Conservation (phyloP, 2,797 vertebrate species). For the Trichosurus vulpecula region DNA sequence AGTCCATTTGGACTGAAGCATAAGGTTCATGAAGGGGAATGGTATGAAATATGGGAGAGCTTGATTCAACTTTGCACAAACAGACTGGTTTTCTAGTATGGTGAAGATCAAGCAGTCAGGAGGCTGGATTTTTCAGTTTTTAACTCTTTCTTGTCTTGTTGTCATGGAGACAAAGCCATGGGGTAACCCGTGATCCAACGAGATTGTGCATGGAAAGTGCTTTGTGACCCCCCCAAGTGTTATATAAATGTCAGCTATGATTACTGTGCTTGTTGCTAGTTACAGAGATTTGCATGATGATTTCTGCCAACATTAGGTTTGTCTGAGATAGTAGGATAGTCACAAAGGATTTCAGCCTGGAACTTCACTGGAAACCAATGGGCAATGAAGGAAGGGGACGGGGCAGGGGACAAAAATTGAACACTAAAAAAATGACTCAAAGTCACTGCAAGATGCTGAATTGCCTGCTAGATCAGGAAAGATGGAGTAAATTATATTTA, state of each 20-base stretch:
- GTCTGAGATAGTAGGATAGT: background rate
- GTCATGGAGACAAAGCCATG: background rate
- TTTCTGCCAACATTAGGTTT: background rate
- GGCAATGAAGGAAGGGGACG: background rate
- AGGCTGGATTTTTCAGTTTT: background rate
- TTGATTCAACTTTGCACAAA: background rate
- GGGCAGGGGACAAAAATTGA: background rate
- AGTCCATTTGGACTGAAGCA: background rate
- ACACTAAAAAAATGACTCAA: background rate
- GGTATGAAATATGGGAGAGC: background rate
- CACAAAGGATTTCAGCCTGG: background rate
- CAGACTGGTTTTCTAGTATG: background rate
- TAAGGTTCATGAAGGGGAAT: background rate
- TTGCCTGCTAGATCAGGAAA: conserved; percentile 2
- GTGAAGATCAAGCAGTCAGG: background rate
- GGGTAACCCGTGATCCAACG: background rate
- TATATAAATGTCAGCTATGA: background rate
- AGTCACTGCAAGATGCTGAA: conserved; percentile 12
- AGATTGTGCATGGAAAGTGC: background rate
- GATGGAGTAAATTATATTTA: conserved; percentile 32
- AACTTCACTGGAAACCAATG: background rate
- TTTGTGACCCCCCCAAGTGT: background rate
- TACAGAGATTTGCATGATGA: background rate
- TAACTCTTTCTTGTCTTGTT: background rate
- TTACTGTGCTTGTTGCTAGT: background rate